Base-by-base conservation (phyloP, 37 sponge, comb jelly and placozoan species). In the Aplysina aerophoba region DNA sequence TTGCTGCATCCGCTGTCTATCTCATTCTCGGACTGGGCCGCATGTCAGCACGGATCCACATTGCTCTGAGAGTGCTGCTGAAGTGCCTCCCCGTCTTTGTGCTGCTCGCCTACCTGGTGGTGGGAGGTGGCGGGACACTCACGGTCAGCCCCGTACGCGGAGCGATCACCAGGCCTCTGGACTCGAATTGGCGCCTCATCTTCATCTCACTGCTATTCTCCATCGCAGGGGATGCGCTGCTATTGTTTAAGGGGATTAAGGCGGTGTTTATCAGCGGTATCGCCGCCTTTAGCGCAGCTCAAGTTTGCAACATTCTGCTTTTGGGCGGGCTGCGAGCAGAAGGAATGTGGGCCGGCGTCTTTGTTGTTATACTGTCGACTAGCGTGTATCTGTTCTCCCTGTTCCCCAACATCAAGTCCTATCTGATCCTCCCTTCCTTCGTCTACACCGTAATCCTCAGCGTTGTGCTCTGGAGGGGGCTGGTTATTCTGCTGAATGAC, bases 291-390 rank as follows among this genome's bases (percentile, higher is more conserved):
- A 44, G 25, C 21, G n/a, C 78, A 22, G 78, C 78, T 75, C 78
- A 75, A 50, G 14, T 75, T 75, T 75, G 78, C n/a, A 75, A 75
- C 25, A 75, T 75, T 41, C 22, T n/a, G 41, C 53, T 75, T 44
- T 11, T 75, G n/a, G 78, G 78, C 21, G 78, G 78, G 1, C 15
- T 24, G n/a, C 22, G 19, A 24, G 37, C 37, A 15, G 50, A 75
- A 25, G 78, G 78, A 4, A 22, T 41, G 33, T 50, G 44, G 78
- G 25, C 37, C 13, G 78, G 78, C 44, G 11, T 75, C 5, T 19
- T 75, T 21, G 33, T 36, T 24, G 21, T 22, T 4, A 17, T 75
- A 3, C 44, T 75, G 5, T 75, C 78, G 24, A 24, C 25, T 6
- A 36, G 14, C 25, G 12, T 75, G 11, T 75, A 40, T 53, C 38